These are phyloP conservation scores for Pasiphila rectangulata DNA, from an alignment of 2,888 invertebrate genomes.

Conservation along the genomic window DNA sequence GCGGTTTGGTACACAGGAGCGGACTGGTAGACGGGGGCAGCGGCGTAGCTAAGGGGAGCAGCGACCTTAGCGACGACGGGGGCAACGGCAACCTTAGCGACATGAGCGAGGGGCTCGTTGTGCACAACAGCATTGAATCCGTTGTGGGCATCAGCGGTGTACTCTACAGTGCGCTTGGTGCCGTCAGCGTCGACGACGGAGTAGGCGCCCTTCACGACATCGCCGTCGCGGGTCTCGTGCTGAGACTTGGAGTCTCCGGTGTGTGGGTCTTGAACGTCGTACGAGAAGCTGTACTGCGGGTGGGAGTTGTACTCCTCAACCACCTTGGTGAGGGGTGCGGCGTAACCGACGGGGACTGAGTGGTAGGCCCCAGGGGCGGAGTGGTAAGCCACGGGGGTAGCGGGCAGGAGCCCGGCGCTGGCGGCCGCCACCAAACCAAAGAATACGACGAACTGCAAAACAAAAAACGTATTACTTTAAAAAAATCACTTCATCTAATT, in stretches of 20 bases:
- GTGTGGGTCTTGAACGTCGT: slow-evolving; percentile 63
- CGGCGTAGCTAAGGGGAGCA: slow-evolving; percentile 63
- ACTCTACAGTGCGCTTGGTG: slow-evolving; percentile 72
- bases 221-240: slow-evolving; percentile 69
- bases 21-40: slow-evolving; percentile 52
- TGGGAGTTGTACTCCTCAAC: slow-evolving; percentile 51
- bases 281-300: slow-evolving; percentile 65
- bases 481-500: no score
- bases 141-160: slow-evolving; percentile 70
- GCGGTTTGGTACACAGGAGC: slow-evolving; percentile 67
- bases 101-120: slow-evolving; percentile 58
- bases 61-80: slow-evolving; percentile 60
- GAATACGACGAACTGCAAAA: slow-evolving; percentile 37
- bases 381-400: slow-evolving; percentile 38
- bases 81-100: slow-evolving; percentile 49
- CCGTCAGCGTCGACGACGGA: slow-evolving; percentile 73
- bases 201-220: slow-evolving; percentile 73
- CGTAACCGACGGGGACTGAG: slow-evolving; percentile 39
- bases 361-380: slow-evolving; percentile 45
- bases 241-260: slow-evolving; percentile 74
- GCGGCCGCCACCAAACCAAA: slow-evolving; percentile 35
- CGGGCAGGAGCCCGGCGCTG: slow-evolving; percentile 36
- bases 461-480: no score
- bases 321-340: slow-evolving; percentile 34
- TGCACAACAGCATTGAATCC: slow-evolving; percentile 77